A percentile compares a stretch with the other conserved stretches of the same genome.
Evolutionary conservation across 1,140 invertebrate species (phyloP).

Genomic region (Oryctes rhinoceros): DNA sequence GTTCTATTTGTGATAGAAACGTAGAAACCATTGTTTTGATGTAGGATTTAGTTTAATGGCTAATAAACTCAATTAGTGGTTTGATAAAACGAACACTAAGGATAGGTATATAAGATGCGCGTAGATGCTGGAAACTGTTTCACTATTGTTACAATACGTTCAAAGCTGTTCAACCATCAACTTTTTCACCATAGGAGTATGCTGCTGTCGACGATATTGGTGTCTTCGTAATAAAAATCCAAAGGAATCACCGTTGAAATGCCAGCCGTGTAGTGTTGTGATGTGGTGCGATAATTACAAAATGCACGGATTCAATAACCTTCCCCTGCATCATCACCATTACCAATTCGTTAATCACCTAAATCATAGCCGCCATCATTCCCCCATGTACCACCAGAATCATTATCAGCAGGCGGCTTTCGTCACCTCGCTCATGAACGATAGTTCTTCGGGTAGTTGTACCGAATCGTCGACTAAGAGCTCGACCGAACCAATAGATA

Average conservation of each 20-base stretch:
- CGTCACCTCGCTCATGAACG: not conserved
- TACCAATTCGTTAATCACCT: constrained; percentile 27
- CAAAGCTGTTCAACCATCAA: not conserved
- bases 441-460: constrained; percentile 52
- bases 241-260: not conserved
- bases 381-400: constrained; percentile 30
- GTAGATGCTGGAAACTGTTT: not conserved
- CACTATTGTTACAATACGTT: not conserved
- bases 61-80: no score
- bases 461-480: constrained; percentile 52
- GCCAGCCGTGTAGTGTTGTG: not conserved
- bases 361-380: constrained; percentile 25
- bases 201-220: not conserved
- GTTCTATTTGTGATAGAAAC: no score
- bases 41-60: no score
- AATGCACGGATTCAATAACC: constrained; percentile 40
- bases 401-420: constrained; percentile 27
- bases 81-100: no score
- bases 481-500: constrained; percentile 48
- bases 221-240: not conserved
- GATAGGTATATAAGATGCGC: no score
- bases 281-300: constrained; percentile 34
- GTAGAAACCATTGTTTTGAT: no score
- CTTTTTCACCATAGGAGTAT: not conserved
- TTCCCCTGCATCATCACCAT: constrained; percentile 41